Evolutionary conservation across 2,888 invertebrate species (phyloP), one percentile per base, ranked within the genome.

Genomic region (Clostera curtula): DNA sequence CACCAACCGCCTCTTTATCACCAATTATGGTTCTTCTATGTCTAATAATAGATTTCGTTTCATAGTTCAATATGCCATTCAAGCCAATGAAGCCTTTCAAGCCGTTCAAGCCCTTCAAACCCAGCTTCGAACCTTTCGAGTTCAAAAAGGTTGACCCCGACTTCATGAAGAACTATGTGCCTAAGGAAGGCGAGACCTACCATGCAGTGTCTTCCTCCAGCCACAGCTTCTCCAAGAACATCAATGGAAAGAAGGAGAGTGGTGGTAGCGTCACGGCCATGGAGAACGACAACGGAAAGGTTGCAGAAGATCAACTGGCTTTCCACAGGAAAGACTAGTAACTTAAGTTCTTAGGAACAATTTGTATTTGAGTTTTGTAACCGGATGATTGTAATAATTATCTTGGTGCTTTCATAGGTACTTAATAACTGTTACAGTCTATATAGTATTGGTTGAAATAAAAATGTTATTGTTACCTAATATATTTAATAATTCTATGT

Each of bases 241-340:
- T 24, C 4, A 37, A 46, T 24, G 48, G 48, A 1, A 2, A 19
- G 2, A 7, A 34, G 7, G 22, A n/a, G 3, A 16, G 34, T 17
- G 37, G 25, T 3, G 46, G 26, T 1, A 20, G n/a, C 19, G 2
- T 14, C 4, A 19, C 5, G 11, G 16, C 2, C 0, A 3, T 41
- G 1, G 17, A 10, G 0, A 49, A 48, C 10, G 6, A 31, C 5
- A 43, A 49, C 2, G 48, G 48, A 2, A 3, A 8, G 0, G 26
- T 49, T 1, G 8, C 26, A 0, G 14, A 32, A 22, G 6, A 32
- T 9, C 21, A 24, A 2, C 0, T 22, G 9, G 20, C 3, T 19
- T 36, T 19, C 15, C 3, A 9, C 3, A 15, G 32, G 10, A 4
- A 8, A 3, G 23, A 23, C 4, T 15, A 13, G n/a, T n/a, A n/a